These are phyloP conservation scores for Colossoma macropomum DNA, from an alignment of 2,113 vertebrate genomes.

Conservation along the genomic window DNA sequence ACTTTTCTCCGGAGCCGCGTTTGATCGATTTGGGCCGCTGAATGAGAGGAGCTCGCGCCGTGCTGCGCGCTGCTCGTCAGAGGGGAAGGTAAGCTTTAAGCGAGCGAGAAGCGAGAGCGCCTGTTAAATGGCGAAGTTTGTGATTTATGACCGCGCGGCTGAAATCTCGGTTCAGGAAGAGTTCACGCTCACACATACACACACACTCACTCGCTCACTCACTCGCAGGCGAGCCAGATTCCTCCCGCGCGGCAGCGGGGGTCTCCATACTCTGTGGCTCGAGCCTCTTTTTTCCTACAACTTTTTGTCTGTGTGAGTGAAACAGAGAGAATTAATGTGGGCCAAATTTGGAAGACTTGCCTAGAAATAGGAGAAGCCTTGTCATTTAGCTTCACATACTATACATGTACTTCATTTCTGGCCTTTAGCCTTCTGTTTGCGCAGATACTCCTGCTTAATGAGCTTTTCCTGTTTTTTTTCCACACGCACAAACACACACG, in stretches of 20 bases:
- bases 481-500: too few species aligned
- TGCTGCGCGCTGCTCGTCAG: conserved; percentile 90
- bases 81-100: conserved; percentile 92
- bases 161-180: conserved; percentile 99
- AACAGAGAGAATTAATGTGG: not conserved
- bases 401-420: too few species aligned
- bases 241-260: conserved; percentile 81
- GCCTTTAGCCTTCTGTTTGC: not conserved
- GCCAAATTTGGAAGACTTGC: conserved; percentile 4
- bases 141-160: conserved; percentile 99
- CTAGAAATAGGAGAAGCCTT: not conserved
- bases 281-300: conserved; percentile 57
- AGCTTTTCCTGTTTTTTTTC: not conserved
- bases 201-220: conserved; percentile 85
- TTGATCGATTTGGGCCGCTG: conserved; percentile 83
- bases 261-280: conserved; percentile 78
- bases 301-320: conserved; percentile 55
- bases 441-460: too few species aligned
- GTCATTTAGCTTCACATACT: not conserved
- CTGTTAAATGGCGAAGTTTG: conserved; percentile 95
- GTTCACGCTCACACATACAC: conserved; percentile 95
- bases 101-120: conserved; percentile 89
- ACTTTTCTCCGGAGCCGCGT: conserved; percentile 78
- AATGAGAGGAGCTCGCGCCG: conserved; percentile 83
- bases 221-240: conserved; percentile 79